These are phyloP conservation scores for Chrysodeixis includens DNA, from an alignment of 2,888 invertebrate species.

Conservation along the genomic window DNA sequence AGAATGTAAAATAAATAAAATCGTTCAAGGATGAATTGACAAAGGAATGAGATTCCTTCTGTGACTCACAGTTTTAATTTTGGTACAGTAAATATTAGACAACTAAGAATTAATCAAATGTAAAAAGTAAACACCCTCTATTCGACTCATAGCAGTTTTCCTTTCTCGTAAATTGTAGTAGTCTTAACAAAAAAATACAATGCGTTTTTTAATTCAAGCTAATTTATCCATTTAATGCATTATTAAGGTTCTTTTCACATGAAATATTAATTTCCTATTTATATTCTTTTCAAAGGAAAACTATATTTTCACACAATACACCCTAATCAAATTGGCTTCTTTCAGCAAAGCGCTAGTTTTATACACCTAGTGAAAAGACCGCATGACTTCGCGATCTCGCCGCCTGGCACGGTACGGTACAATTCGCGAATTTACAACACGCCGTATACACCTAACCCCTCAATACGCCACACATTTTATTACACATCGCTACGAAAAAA, in stretches of 20 bases:
- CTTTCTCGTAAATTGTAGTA: too few relatives aligned
- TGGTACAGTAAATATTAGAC: constrained; percentile 10
- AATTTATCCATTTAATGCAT: not conserved
- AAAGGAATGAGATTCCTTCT: constrained; percentile 32
- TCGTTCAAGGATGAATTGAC: constrained; percentile 21
- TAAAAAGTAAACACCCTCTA: too few relatives aligned
- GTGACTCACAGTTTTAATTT: constrained; percentile 11
- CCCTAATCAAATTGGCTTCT: not conserved
- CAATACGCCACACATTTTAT: constrained; percentile 42
- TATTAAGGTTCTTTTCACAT: not conserved
- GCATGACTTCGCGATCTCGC: constrained; percentile 38
- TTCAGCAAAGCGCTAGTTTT: not conserved
- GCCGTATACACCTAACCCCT: constrained; percentile 17
- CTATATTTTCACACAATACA: not conserved
- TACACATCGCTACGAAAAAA: constrained; percentile 37
- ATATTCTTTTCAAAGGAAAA: not conserved
- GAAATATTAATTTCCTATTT: not conserved
- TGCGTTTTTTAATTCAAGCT: too few relatives aligned
- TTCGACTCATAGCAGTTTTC: too few relatives aligned
- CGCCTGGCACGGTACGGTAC: constrained; percentile 45
- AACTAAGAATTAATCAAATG: not conserved
- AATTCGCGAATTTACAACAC: constrained; percentile 29
- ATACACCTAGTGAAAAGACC: constrained; percentile 8
- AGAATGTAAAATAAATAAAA: constrained; percentile 9
- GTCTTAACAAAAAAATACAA: too few relatives aligned